Base-by-base conservation (phyloP, 2,888 invertebrate species). In the Drosophila rellima region DNA sequence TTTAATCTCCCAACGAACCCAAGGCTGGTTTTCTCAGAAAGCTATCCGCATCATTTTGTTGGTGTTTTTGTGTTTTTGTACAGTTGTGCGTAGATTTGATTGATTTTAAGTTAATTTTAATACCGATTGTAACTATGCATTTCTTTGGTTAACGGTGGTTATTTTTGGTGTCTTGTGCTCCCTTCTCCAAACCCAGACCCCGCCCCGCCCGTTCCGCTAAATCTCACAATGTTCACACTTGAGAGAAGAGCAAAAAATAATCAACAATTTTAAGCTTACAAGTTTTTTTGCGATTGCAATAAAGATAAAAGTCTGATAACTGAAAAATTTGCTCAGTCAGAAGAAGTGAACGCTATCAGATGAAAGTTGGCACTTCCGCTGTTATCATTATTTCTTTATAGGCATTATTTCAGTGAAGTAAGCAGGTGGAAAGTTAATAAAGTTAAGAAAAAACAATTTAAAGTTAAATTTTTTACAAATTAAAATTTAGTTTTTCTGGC, bases 31-130 rank as follows among this genome's bases (percentile, higher is more conserved):
- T 59, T 66, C 18, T 57, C 17, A 15, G 63, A 63, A 51, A 55
- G 61, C 65, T 61, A 48, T 65, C 60, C 35, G 66, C 71, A 55
- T 78, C 66, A 64, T 72, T 72, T 74, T 69, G 66, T 88, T 88
- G 85, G 85, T 82, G 88, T 79, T 78, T 81, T 51, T 60, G 26
- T 82, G 83, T 81, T 66, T 70, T 57, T 69, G 69, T 72, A 64
- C 59, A 62, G 52, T 75, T 66, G 63, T 74, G 57, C 75, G 47
- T 81, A 65, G 60, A 45, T 56, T 44, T 67, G 47, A 42, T 70
- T 63, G 47, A 47, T 62, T 33, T 35, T 50, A 65, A 79, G 42
- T 47, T 74, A 57, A 26, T 48, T 57, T 62, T 51, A 67, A 55
- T 66, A 77, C 23, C 23, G 48, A 8, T 68, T 80, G 69, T 80